Conservation (phyloP, 64 coral and sea anemone species). For the Montipora capricornis region DNA sequence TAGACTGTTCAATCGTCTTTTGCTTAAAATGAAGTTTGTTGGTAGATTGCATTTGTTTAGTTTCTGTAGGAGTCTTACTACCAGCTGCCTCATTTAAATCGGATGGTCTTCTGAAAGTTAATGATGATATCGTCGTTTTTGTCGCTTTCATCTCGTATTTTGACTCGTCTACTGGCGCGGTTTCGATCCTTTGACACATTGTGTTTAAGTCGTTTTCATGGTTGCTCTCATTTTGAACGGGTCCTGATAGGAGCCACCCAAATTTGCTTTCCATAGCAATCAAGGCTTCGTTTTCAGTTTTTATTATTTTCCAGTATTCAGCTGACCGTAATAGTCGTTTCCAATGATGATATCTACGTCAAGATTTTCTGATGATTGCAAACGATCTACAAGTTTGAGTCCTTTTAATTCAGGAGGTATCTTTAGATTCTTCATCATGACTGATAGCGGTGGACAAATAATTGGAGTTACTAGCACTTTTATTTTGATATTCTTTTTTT, state of each 20-base stretch:
- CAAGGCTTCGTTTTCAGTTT: conserved; percentile 51
- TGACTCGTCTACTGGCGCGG: neutral
- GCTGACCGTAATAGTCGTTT: too few relatives aligned
- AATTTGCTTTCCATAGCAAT: conserved; percentile 64
- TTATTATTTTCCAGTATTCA: conserved; percentile 12
- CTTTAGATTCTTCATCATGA: too few relatives aligned
- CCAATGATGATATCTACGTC: too few relatives aligned
- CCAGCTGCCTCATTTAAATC: conserved; percentile 49
- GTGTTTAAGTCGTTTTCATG: neutral
- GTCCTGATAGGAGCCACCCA: conserved; percentile 61
- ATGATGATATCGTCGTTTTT: conserved; percentile 7
- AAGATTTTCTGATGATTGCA: too few relatives aligned
- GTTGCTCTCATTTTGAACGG: conserved; percentile 16
- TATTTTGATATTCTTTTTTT: too few relatives aligned
- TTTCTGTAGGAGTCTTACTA: conserved; percentile 60
- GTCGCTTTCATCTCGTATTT: conserved; percentile 51
- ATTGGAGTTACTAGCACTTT: too few relatives aligned
- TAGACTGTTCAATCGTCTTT: conserved; percentile 55
- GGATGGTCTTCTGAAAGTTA: conserved; percentile 39
- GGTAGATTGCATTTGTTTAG: conserved; percentile 43
- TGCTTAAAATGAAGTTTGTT: conserved; percentile 22
- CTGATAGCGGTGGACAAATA: too few relatives aligned
- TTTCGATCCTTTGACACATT: conserved; percentile 49
- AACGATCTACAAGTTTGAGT: too few relatives aligned
- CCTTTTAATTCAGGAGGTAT: too few relatives aligned